Evolutionary conservation across 1,140 invertebrate genomes (phyloP).

Genomic region (Pollicipes pollicipes): DNA sequence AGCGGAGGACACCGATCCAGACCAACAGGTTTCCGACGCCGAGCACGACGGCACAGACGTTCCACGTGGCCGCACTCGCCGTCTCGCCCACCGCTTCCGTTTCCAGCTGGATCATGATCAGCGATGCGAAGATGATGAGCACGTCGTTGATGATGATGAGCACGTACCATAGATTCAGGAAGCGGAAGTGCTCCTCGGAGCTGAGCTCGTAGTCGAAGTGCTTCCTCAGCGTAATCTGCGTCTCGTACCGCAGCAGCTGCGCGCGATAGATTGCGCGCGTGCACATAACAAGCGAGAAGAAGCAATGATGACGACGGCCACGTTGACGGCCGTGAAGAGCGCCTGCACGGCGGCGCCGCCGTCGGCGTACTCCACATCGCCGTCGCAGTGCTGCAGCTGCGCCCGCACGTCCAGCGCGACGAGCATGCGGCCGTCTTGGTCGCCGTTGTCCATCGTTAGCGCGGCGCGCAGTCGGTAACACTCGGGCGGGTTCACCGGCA

Average conservation of each 20-base stretch:
- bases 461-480: slow-evolving; percentile 18
- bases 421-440: slow-evolving; percentile 87
- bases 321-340: slow-evolving; percentile 45
- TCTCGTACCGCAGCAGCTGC: slow-evolving; percentile 57
- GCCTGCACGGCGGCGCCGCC: slow-evolving; percentile 5
- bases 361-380: slow-evolving; percentile 43
- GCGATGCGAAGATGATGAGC: slow-evolving; percentile 78
- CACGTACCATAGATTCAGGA: slow-evolving; percentile 93
- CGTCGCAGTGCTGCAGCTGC: slow-evolving; percentile 56
- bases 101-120: slow-evolving; percentile 49
- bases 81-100: slow-evolving; percentile 42
- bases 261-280: slow-evolving; percentile 72
- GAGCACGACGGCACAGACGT: slow-evolving; percentile 79
- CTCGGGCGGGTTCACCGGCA: slow-evolving; percentile 16
- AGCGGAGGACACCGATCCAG: slow-evolving; percentile 93
- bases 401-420: slow-evolving; percentile 59
- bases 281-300: slow-evolving; percentile 67
- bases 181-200: slow-evolving; percentile 65
- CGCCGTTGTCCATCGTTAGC: slow-evolving; percentile 72
- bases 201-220: slow-evolving; percentile 51
- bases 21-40: slow-evolving; percentile 87
- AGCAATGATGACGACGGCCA: slow-evolving; percentile 72
- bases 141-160: slow-evolving; percentile 94
- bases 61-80: slow-evolving; percentile 73
- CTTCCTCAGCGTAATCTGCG: slow-evolving; percentile 57